A percentile compares a stretch with the other conserved stretches of the same genome.
Conservation (phyloP, 53 echinoderm and acorn worm species). For the Glandiceps talaboti region DNA sequence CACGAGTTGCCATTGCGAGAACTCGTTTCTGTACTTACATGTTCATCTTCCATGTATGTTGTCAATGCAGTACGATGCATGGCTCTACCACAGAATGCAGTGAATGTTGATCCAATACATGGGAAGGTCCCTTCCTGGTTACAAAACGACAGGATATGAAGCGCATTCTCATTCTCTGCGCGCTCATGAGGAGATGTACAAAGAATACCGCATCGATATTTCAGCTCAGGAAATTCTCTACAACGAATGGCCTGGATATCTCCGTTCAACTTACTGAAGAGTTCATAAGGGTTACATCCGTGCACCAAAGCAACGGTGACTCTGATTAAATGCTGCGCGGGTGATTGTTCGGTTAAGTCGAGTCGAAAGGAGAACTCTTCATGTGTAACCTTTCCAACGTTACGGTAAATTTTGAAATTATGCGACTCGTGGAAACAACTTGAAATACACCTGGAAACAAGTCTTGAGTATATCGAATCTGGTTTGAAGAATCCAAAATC, state of each 20-base stretch:
- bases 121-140: neutral
- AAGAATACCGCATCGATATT: neutral
- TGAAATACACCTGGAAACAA: conserved; percentile 24
- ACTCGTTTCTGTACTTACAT: no score
- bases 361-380: neutral
- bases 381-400: no score
- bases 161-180: neutral
- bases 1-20: no score
- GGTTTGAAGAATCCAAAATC: conserved; percentile 27
- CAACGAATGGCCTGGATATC: neutral
- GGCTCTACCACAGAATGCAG: no score
- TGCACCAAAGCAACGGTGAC: neutral
- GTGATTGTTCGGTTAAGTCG: neutral
- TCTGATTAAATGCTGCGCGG: neutral
- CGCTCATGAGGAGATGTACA: neutral
- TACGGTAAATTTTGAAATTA: conserved; percentile 1
- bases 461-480: conserved; percentile 20
- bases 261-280: neutral
- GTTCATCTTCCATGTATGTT: no score
- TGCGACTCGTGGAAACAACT: conserved; percentile 10
- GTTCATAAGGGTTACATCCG: neutral
- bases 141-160: neutral
- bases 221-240: neutral
- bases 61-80: no score
- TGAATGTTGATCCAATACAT: neutral